Evolutionary conservation across 2,888 invertebrate genomes (phyloP).

Genomic region (Latheticus oryzae): DNA sequence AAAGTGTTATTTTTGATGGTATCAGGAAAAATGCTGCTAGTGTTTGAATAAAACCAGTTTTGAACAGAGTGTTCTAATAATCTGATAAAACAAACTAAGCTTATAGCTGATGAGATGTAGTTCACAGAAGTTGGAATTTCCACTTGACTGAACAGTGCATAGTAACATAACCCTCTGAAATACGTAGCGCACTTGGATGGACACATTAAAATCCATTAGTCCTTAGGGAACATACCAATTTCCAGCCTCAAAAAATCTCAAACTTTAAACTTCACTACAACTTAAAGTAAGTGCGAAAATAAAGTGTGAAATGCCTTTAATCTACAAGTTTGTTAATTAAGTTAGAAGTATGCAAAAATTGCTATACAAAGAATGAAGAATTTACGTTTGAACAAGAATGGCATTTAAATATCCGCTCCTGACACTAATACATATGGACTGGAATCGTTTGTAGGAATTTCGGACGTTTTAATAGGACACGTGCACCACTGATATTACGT

Average conservation of each 20-base stretch:
- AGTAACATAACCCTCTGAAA: slow-evolving; percentile 13
- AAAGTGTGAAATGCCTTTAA: no score
- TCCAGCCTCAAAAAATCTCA: slow-evolving; percentile 8
- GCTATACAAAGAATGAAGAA: no score
- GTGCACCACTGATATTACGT: slow-evolving; percentile 26
- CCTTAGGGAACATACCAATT: slow-evolving; percentile 13
- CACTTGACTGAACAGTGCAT: slow-evolving; percentile 16
- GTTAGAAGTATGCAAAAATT: no score
- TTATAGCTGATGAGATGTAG: slow-evolving; percentile 13
- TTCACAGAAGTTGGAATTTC: slow-evolving; percentile 9
- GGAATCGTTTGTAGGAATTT: slow-evolving; percentile 32
- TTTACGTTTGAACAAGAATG: slow-evolving; percentile 16
- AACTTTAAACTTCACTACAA: no score
- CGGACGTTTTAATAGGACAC: slow-evolving; percentile 28
- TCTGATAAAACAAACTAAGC: slow-evolving; percentile 15
- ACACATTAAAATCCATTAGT: slow-evolving; percentile 16
- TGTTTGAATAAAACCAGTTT: no score
- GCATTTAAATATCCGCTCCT: slow-evolving; percentile 30
- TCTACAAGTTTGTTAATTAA: no score
- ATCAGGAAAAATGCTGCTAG: no score
- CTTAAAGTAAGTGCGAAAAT: no score
- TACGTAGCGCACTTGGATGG: slow-evolving; percentile 1
- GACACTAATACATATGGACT: slow-evolving; percentile 10
- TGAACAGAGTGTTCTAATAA: no score
- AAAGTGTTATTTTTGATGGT: no score